A percentile compares a stretch with the other conserved stretches of the same genome.
These are phyloP conservation scores for Poeciliopsis paucimaculata DNA, from an alignment of 2,797 vertebrate species.

Conservation along the genomic window DNA sequence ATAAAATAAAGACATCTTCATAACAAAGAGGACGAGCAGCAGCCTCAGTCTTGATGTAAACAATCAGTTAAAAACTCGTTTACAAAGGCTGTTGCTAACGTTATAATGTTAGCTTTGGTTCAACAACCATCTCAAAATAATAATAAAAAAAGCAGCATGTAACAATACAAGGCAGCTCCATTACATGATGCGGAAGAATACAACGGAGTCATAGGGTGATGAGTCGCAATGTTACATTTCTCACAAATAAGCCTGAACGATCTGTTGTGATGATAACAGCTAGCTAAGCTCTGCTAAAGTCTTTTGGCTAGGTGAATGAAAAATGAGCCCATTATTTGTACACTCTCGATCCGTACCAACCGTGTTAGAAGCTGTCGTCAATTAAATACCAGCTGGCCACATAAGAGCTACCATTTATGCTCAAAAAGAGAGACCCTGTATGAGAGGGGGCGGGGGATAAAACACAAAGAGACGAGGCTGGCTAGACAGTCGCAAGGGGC, in stretches of 20 bases:
- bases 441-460: constrained; percentile 16
- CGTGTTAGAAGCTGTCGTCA: constrained; percentile 62
- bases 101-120: constrained; percentile 51
- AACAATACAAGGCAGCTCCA: background rate
- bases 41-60: constrained; percentile 43
- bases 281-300: constrained; percentile 69
- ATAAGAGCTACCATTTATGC: constrained; percentile 39
- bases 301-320: constrained; percentile 60
- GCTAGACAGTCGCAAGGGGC: constrained; percentile 49
- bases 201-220: background rate
- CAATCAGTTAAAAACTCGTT: constrained; percentile 41
- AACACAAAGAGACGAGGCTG: constrained; percentile 59
- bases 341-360: constrained; percentile 49
- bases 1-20: accelerated
- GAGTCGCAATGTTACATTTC: background rate
- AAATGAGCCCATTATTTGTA: constrained; percentile 40
- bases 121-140: constrained; percentile 32
- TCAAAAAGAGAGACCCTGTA: constrained; percentile 23
- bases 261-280: constrained; percentile 50
- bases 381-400: constrained; percentile 26
- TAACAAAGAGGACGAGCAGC: background rate
- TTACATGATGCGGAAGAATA: background rate
- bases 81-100: constrained; percentile 49
- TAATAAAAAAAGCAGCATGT: background rate
- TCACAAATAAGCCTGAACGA: constrained; percentile 1